Evolutionary conservation across 2,797 vertebrate species (phyloP).

Genomic region (Typhlichthys subterraneus): DNA sequence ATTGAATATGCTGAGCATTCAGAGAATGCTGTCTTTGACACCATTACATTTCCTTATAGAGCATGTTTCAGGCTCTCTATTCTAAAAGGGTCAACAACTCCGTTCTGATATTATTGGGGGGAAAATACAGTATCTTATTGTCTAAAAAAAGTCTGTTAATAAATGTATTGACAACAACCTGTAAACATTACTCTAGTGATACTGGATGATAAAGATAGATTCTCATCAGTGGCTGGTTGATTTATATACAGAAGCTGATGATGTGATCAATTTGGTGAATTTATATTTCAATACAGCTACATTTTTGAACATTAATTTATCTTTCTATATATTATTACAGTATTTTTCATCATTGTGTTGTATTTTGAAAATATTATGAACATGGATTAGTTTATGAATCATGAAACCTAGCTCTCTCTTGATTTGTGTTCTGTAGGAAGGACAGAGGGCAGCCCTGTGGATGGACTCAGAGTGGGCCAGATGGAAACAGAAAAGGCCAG

Average conservation of each 20-base stretch:
- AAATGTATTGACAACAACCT: slow-evolving; percentile 6
- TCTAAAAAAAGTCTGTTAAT: not conserved
- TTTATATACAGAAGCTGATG: not conserved
- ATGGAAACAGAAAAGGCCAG: slow-evolving; percentile 96
- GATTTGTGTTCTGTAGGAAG: slow-evolving; percentile 77
- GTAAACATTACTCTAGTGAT: slow-evolving; percentile 17
- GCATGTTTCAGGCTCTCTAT: slow-evolving; percentile 2
- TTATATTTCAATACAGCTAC: not conserved
- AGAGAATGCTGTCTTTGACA: slow-evolving; percentile 24
- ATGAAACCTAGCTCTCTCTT: slow-evolving; percentile 2
- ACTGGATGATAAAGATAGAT: not conserved
- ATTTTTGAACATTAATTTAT: too few species aligned
- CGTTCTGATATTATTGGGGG: not conserved
- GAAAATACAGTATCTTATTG: not conserved
- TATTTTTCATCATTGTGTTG: too few species aligned
- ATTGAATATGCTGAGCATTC: slow-evolving; percentile 29
- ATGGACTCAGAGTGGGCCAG: slow-evolving; percentile 97
- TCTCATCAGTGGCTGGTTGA: not conserved
- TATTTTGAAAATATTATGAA: too few species aligned
- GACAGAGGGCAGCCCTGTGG: slow-evolving; percentile 90
- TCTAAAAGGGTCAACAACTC: slow-evolving; percentile 14
- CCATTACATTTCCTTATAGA: not conserved
- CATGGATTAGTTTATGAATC: too few species aligned
- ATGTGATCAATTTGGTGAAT: too few species aligned
- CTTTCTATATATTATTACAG: too few species aligned